Evolutionary conservation across 2,113 vertebrate genomes (phyloP), one percentile per base, ranked within the genome.

Genomic region (Channa maculata): DNA sequence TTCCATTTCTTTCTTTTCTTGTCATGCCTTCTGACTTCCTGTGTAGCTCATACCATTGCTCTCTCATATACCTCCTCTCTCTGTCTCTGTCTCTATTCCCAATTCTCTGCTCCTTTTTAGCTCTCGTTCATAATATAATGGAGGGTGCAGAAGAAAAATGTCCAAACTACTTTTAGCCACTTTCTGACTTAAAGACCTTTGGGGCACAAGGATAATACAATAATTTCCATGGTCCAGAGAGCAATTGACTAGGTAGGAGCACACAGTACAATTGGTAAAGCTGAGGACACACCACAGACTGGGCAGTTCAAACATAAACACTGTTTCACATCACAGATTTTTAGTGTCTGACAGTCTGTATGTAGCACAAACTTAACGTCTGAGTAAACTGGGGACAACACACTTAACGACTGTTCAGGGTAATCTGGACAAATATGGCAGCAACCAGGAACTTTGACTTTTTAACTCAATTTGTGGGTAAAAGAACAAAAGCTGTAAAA

Each of bases 81-180:
- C 39, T 68, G 24, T 24, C 24, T 24, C 24, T 24, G 24, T 24
- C 24, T 24, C 10, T 49, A 8, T 8, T 48, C 39, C 63, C 24
- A 44, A 51, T 34, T 1, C 24, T 61, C 38, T 11, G 48, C 10
- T 55, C 8, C 70, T 48, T 60, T 39, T 15, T 36, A 24, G 36
- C 38, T 39, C 44, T 69, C 1, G 3, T 74, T 66, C 67, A 15
- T 58, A 76, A 79, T 44, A 75, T 73, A 85, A 88, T 82, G 13
- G 55, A 55, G 15, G 80, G 83, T 86, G 78, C 76, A 71, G 52
- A 34, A 65, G 75, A 77, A 69, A 80, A 84, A 84, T 79, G 38
- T 77, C 43, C 69, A 53, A 75, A 82, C 63, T 84, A 81, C 77
- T 79, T 83, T 80, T 74, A 69, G 72, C 77, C 46, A 50, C 82